phyloP scores from a whole-genome alignment of 1,140 invertebrate species.

The Achatina immaculata region DNA sequence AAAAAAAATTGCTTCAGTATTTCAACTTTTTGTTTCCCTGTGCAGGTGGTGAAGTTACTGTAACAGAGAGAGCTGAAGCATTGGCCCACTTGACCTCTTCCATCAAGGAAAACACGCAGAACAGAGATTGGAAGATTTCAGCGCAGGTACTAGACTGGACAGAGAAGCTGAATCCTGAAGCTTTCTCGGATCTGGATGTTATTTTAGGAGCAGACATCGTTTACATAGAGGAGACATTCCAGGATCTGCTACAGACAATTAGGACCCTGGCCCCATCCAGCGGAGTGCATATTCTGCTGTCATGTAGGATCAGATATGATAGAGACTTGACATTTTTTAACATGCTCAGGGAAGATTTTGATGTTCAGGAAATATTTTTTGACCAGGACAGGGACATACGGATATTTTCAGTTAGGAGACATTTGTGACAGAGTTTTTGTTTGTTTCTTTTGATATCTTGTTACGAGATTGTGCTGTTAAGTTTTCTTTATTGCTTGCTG shows the following conservation, averaged over 20 bases:
- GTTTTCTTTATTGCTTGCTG: too few species aligned
- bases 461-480: too few species aligned
- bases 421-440: background rate
- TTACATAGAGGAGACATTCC: constrained; percentile 68
- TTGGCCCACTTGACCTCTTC: constrained; percentile 51
- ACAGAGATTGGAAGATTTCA: constrained; percentile 31
- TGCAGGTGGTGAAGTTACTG: constrained; percentile 58
- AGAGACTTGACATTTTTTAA: constrained; percentile 62
- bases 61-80: constrained; percentile 63
- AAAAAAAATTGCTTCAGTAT: too few species aligned
- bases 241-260: constrained; percentile 61
- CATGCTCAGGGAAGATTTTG: constrained; percentile 56
- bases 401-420: constrained; percentile 49
- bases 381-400: constrained; percentile 56
- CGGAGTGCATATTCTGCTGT: constrained; percentile 56
- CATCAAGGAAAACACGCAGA: constrained; percentile 51
- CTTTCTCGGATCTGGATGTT: constrained; percentile 56
- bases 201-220: constrained; percentile 70
- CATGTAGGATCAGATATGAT: constrained; percentile 67
- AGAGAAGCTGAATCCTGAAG: constrained; percentile 46
- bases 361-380: constrained; percentile 54
- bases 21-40: too few species aligned
- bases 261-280: constrained; percentile 51
- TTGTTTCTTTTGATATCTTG: too few species aligned
- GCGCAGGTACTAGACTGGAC: constrained; percentile 64